phyloP scores from a whole-genome alignment of 2,113 vertebrate species.

The Planiliza haematocheilus region DNA sequence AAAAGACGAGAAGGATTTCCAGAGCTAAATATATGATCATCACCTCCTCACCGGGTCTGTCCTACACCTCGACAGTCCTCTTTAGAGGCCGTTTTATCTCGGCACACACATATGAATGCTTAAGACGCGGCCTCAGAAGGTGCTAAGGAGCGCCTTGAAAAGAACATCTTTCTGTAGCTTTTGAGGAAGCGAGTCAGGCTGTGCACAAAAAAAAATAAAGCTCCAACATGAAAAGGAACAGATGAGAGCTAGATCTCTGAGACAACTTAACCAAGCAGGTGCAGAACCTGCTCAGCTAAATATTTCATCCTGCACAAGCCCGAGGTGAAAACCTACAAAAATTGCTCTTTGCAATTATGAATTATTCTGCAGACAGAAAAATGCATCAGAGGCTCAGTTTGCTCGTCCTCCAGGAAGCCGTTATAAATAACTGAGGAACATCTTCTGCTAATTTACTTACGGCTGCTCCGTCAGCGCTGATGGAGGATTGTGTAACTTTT shows the following conservation, averaged over 20 bases:
- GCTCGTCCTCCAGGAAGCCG: constrained; percentile 19
- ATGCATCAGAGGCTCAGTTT: constrained; percentile 31
- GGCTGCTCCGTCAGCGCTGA: background rate
- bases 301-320: constrained; percentile 18
- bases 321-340: constrained; percentile 19
- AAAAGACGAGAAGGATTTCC: no score
- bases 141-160: constrained; percentile 4
- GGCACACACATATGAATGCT: background rate
- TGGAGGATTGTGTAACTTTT: background rate
- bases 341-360: constrained; percentile 11
- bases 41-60: constrained; percentile 5
- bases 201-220: background rate
- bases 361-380: constrained; percentile 40
- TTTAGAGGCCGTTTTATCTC: constrained; percentile 14
- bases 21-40: constrained; percentile 28
- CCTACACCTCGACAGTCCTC: background rate
- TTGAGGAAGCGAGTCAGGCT: background rate
- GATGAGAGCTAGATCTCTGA: background rate
- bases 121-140: no score
- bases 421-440: constrained; percentile 48
- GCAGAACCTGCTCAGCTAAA: constrained; percentile 29
- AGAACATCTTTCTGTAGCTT: background rate
- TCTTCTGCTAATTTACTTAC: constrained; percentile 28
- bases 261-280: constrained; percentile 11
- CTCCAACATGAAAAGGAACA: background rate